Percentiles rank a stretch among this genome's conserved stretches.
Evolutionary conservation across 2,113 vertebrate genomes (phyloP).

Genomic region (Neotragus moschatus): DNA sequence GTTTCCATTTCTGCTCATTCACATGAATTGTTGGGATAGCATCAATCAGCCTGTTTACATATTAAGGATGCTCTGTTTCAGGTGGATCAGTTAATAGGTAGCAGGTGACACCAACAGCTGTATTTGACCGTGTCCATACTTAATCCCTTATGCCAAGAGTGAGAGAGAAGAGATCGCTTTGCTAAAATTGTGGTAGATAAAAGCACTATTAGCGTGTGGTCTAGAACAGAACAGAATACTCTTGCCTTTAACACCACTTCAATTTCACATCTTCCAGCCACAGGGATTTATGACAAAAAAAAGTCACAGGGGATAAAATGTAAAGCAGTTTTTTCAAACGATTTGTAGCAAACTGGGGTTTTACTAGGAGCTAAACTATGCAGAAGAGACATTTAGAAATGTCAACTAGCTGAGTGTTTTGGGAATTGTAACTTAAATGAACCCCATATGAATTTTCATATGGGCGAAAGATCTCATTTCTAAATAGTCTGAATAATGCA

Average conservation of each 20-base stretch:
- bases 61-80: not conserved
- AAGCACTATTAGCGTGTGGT: too few relatives aligned
- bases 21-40: not conserved
- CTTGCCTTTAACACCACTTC: not conserved
- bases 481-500: slow-evolving; percentile 23
- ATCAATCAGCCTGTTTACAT: not conserved
- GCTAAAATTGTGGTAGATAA: not conserved
- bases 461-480: not conserved
- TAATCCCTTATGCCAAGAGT: not conserved
- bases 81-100: not conserved
- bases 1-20: not conserved
- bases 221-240: not conserved
- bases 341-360: slow-evolving; percentile 6
- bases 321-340: slow-evolving; percentile 15
- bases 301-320: not conserved
- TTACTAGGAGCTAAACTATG: slow-evolving; percentile 42
- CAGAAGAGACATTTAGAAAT: slow-evolving; percentile 68
- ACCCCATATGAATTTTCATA: slow-evolving; percentile 33
- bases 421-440: slow-evolving; percentile 1
- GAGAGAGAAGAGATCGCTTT: not conserved
- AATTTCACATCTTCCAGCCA: not conserved
- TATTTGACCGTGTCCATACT: not conserved
- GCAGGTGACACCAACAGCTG: fast-evolving
- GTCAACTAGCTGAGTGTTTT: slow-evolving; percentile 36
- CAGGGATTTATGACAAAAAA: not conserved